Evolutionary conservation across 2,888 invertebrate genomes (phyloP).

Genomic region (Andrena trimmerana): DNA sequence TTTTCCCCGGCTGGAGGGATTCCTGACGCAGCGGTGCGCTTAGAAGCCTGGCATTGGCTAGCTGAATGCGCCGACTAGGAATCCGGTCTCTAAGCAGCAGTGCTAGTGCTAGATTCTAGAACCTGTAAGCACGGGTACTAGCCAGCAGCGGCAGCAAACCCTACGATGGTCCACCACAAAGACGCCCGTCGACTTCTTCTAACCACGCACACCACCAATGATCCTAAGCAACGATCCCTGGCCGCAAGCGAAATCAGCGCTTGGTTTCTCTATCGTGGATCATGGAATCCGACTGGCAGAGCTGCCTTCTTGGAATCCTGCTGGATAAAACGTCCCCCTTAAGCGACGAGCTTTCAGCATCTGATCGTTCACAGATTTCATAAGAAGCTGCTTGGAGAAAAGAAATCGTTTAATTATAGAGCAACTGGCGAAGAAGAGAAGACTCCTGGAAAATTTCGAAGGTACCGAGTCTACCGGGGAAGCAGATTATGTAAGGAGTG

Average conservation of each 20-base stretch:
- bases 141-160: slow-evolving; percentile 40
- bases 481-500: background rate
- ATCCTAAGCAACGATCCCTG: slow-evolving; percentile 53
- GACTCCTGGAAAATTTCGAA: too few species aligned
- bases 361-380: too few species aligned
- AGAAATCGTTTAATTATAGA: too few species aligned
- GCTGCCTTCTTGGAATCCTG: slow-evolving; percentile 5
- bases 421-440: too few species aligned
- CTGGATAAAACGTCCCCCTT: too few species aligned
- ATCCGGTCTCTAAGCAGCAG: slow-evolving; percentile 70
- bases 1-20: slow-evolving; percentile 61
- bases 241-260: slow-evolving; percentile 45
- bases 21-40: slow-evolving; percentile 59
- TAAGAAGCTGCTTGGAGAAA: too few species aligned
- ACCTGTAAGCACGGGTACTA: slow-evolving; percentile 57
- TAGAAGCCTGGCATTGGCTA: slow-evolving; percentile 60
- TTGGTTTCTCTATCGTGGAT: slow-evolving; percentile 44
- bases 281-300: slow-evolving; percentile 44
- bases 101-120: slow-evolving; percentile 58
- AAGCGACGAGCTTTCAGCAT: too few species aligned
- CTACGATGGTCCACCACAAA: slow-evolving; percentile 57
- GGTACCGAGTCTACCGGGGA: background rate
- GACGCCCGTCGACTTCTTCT: slow-evolving; percentile 43
- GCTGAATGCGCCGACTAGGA: slow-evolving; percentile 66
- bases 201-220: slow-evolving; percentile 9